Conservation (phyloP, 1,140 invertebrate species). For the Aricia agestis region DNA sequence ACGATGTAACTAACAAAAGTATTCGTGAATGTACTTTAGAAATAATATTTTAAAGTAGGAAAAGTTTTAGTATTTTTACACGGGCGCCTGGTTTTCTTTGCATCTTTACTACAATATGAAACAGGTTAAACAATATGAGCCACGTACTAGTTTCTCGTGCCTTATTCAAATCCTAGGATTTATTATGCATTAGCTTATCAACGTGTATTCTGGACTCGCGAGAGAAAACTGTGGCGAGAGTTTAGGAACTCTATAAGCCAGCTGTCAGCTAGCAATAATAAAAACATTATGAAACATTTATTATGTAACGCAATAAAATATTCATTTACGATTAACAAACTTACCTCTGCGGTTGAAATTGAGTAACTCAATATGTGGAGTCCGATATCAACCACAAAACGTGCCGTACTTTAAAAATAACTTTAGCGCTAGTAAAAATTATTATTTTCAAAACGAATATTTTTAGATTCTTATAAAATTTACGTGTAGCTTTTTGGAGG, state of each 20-base stretch:
- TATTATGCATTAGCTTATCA: not conserved
- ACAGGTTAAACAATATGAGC: not conserved
- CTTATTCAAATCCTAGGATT: not conserved
- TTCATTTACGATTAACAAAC: not conserved
- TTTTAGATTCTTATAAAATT: not conserved
- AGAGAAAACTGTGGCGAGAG: too few relatives aligned
- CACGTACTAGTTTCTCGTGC: not conserved
- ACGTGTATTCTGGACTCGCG: not conserved
- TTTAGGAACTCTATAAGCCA: too few relatives aligned
- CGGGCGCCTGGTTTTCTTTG: not conserved
- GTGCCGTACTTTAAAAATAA: not conserved
- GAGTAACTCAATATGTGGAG: not conserved
- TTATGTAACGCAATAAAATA: not conserved
- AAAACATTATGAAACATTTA: too few relatives aligned
- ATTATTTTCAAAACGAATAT: too few relatives aligned
- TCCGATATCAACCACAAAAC: not conserved
- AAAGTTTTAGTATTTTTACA: not conserved
- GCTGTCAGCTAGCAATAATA: too few relatives aligned
- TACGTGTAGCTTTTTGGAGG: not conserved
- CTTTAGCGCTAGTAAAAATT: not conserved
- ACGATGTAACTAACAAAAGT: too few relatives aligned
- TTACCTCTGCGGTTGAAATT: not conserved
- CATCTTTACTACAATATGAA: not conserved
- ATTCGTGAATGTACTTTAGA: not conserved
- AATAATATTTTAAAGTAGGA: not conserved